phyloP scores from a whole-genome alignment of 2,113 vertebrate genomes.

The Gobiocypris rarus region DNA sequence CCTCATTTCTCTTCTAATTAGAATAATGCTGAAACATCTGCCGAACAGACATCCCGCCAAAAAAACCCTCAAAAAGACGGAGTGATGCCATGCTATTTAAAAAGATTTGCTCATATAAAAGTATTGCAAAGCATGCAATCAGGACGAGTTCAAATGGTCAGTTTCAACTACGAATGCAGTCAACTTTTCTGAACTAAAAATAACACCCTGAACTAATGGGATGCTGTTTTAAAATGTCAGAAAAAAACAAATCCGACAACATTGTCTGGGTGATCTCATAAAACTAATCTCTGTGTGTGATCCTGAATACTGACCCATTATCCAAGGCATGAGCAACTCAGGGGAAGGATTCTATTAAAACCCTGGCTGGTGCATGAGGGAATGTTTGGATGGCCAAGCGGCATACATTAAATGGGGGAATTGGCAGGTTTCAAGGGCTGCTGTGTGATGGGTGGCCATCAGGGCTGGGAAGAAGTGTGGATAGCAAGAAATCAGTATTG shows the following conservation, averaged over 20 bases:
- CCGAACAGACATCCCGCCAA: neutral
- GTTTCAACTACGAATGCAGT: neutral
- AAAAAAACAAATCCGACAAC: neutral
- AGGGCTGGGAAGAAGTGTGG: neutral
- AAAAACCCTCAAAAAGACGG: neutral
- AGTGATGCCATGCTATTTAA: neutral
- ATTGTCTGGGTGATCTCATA: neutral
- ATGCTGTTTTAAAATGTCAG: constrained; percentile 18
- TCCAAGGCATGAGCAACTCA: neutral
- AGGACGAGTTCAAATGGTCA: neutral
- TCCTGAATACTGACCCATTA: constrained; percentile 9
- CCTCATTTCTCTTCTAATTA: constrained; percentile 4
- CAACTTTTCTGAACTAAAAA: constrained; percentile 10
- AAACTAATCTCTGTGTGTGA: constrained; percentile 26
- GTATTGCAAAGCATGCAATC: neutral
- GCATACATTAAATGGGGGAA: constrained; percentile 22
- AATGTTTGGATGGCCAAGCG: neutral
- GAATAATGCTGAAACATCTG: constrained; percentile 35
- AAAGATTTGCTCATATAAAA: neutral
- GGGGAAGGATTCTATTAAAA: constrained; percentile 7
- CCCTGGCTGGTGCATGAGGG: neutral
- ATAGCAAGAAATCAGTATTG: neutral
- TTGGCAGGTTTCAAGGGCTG: constrained; percentile 9
- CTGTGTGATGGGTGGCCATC: constrained; percentile 7
- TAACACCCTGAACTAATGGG: constrained; percentile 12